Evolutionary conservation across 2,113 vertebrate genomes (phyloP).

Genomic region (Hemiscyllium ocellatum): DNA sequence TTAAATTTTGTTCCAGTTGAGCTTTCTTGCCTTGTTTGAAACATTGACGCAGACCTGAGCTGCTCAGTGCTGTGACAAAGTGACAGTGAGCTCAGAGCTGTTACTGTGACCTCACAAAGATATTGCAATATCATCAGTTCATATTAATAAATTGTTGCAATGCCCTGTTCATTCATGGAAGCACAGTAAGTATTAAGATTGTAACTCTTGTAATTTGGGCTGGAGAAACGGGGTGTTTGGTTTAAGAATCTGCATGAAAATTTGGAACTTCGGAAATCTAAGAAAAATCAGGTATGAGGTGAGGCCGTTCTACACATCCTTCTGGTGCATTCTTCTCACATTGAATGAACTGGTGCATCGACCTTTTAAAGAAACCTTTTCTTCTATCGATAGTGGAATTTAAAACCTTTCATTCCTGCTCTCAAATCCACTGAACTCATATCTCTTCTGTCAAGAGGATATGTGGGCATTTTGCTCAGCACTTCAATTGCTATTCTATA

Average conservation of each 20-base stretch:
- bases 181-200: neutral
- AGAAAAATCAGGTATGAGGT: neutral
- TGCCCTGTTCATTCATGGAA: neutral
- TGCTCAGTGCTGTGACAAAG: neutral
- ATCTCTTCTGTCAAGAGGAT: neutral
- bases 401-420: neutral
- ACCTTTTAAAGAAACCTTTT: neutral
- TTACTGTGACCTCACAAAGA: neutral
- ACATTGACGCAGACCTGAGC: neutral
- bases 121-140: neutral
- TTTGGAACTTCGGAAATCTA: too few relatives aligned
- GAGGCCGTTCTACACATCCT: neutral
- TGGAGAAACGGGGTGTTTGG: neutral
- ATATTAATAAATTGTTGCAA: neutral
- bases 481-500: neutral
- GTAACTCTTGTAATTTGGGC: neutral
- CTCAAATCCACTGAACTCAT: neutral
- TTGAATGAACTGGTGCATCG: neutral
- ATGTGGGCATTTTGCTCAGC: neutral
- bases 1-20: neutral
- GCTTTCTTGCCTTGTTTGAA: neutral
- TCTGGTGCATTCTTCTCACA: neutral
- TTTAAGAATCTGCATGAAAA: too few relatives aligned
- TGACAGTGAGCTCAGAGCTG: neutral
- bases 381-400: neutral